Evolutionary conservation across 2,888 invertebrate species (phyloP).

Genomic region (Drosophila quinaria): DNA sequence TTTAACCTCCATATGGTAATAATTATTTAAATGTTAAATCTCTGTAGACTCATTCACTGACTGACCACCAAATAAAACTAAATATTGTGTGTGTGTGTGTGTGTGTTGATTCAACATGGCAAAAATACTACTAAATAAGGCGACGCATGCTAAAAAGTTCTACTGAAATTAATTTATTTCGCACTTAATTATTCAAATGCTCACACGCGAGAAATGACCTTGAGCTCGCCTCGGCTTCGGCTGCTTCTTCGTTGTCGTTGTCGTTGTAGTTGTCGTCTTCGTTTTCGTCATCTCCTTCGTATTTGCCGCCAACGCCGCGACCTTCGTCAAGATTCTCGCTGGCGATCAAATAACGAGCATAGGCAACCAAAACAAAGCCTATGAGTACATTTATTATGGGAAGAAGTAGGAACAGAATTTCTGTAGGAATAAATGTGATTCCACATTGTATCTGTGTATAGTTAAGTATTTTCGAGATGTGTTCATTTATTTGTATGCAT

Average conservation of each 20-base stretch:
- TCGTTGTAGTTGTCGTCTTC: constrained; percentile 14
- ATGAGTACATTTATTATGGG: constrained; percentile 26
- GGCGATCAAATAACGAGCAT: constrained; percentile 65
- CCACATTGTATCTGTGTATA: neutral
- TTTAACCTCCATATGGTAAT: no score
- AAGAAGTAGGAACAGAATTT: neutral
- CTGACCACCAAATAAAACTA: constrained; percentile 1
- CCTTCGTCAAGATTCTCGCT: constrained; percentile 42
- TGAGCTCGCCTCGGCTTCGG: constrained; percentile 28
- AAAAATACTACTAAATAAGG: constrained; percentile 50
- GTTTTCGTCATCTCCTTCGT: constrained; percentile 10
- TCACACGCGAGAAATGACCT: constrained; percentile 57
- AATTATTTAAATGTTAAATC: constrained; percentile 1
- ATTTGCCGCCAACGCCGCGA: neutral
- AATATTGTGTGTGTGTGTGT: neutral
- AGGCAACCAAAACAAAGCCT: constrained; percentile 35
- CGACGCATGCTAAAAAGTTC: constrained; percentile 69
- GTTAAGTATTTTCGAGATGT: neutral
- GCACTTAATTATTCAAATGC: constrained; percentile 77
- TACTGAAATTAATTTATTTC: constrained; percentile 75
- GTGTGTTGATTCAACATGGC: constrained; percentile 9
- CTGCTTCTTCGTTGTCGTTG: constrained; percentile 3
- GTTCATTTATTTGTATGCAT: neutral
- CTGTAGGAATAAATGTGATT: neutral
- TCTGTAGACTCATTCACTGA: neutral